Percentiles rank a stretch among this genome's conserved stretches.
These are phyloP conservation scores for Ostrea edulis DNA, from an alignment of 1,140 invertebrate genomes.

Conservation along the genomic window DNA sequence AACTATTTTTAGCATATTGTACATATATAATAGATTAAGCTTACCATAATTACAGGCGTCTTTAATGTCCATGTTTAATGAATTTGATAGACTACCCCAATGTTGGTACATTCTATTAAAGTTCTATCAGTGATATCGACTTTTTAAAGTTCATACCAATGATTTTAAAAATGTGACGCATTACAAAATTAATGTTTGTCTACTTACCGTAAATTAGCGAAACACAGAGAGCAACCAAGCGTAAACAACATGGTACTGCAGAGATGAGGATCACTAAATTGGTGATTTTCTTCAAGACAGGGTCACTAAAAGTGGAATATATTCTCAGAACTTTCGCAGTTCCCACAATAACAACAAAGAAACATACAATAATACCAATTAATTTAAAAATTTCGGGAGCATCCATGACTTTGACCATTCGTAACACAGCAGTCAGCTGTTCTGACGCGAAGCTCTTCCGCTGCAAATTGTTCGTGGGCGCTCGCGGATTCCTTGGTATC, in stretches of 20 bases:
- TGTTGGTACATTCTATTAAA: no score
- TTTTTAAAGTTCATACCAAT: no score
- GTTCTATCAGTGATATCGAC: no score
- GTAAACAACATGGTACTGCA: background rate
- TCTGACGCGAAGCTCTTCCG: background rate
- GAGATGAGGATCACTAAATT: background rate
- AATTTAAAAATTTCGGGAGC: constrained; percentile 7
- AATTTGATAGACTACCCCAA: no score
- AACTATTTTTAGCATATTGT: no score
- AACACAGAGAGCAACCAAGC: background rate
- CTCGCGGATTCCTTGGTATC: background rate
- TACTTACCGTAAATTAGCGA: background rate
- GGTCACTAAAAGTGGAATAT: background rate
- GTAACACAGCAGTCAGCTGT: background rate
- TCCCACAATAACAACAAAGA: constrained; percentile 11
- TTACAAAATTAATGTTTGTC: background rate
- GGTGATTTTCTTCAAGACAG: constrained; percentile 22
- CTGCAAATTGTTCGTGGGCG: background rate
- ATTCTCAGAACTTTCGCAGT: constrained; percentile 10
- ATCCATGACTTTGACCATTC: background rate
- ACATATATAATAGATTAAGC: no score
- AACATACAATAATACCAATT: background rate
- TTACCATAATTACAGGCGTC: no score
- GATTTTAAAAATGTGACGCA: background rate
- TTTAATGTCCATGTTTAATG: no score